Evolutionary conservation across 2,888 invertebrate genomes (phyloP).

Genomic region (Seira sanloemensis): DNA sequence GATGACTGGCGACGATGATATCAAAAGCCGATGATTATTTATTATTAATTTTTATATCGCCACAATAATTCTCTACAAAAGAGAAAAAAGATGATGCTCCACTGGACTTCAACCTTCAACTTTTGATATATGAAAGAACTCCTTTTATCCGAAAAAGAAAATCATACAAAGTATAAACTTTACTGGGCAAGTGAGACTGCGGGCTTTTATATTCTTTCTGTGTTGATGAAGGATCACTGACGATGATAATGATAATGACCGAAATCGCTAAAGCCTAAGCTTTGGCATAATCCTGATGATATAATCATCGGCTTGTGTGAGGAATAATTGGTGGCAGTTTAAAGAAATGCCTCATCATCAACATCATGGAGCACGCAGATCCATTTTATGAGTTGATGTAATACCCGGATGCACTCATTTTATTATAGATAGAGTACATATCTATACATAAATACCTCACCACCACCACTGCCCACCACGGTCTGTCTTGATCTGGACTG

Average conservation of each 20-base stretch:
- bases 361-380: conserved; percentile 37
- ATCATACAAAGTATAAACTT: not conserved
- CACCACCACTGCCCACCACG: not conserved
- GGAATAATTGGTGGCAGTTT: conserved; percentile 54
- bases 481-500: conserved; percentile 9
- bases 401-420: conserved; percentile 56
- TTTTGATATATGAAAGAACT: not conserved
- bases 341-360: conserved; percentile 42
- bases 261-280: conserved; percentile 27
- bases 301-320: conserved; percentile 59
- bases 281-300: conserved; percentile 60
- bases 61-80: too few relatives aligned
- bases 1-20: conserved; percentile 45
- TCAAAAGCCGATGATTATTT: conserved; percentile 43
- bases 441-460: not conserved
- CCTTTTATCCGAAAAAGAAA: not conserved
- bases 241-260: conserved; percentile 43
- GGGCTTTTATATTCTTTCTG: not conserved
- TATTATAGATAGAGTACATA: not conserved
- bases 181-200: not conserved
- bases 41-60: too few relatives aligned
- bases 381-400: conserved; percentile 59
- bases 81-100: too few relatives aligned
- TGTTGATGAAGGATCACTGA: conserved; percentile 21
- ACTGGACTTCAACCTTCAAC: not conserved